Evolutionary conservation across 2,113 vertebrate species (phyloP).

Genomic region (Tragelaphus scriptus): DNA sequence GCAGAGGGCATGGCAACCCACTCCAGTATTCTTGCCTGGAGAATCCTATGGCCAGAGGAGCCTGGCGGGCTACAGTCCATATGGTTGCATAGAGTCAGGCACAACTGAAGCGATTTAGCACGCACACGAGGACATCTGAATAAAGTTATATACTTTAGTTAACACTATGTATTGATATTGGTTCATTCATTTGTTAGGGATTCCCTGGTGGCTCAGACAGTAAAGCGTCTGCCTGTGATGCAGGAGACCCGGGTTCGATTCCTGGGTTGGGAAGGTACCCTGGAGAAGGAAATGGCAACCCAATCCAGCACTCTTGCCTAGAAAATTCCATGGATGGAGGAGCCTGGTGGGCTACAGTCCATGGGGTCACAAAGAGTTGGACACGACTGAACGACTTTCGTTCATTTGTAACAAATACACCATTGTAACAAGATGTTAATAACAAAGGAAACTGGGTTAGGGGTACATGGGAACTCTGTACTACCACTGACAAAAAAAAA

Average conservation of each 20-base stretch:
- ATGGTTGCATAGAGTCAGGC: neutral
- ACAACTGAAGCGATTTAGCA: neutral
- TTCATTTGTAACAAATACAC: neutral
- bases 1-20: neutral
- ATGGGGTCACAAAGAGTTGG: too few relatives aligned
- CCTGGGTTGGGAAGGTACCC: too few relatives aligned
- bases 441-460: neutral
- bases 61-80: neutral
- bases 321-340: too few relatives aligned
- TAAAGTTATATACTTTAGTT: neutral
- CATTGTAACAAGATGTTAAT: neutral
- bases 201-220: too few relatives aligned
- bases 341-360: too few relatives aligned
- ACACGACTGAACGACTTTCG: too few relatives aligned
- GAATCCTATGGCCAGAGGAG: neutral
- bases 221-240: too few relatives aligned
- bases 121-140: neutral
- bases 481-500: neutral
- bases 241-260: too few relatives aligned
- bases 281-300: too few relatives aligned
- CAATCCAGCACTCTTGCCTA: too few relatives aligned
- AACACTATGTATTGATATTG: neutral
- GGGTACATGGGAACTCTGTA: neutral
- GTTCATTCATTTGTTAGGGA: neutral
- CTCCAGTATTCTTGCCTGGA: neutral